These are phyloP conservation scores for Psittacula cyanocephala DNA, from an alignment of 2,113 vertebrate species.

Conservation along the genomic window DNA sequence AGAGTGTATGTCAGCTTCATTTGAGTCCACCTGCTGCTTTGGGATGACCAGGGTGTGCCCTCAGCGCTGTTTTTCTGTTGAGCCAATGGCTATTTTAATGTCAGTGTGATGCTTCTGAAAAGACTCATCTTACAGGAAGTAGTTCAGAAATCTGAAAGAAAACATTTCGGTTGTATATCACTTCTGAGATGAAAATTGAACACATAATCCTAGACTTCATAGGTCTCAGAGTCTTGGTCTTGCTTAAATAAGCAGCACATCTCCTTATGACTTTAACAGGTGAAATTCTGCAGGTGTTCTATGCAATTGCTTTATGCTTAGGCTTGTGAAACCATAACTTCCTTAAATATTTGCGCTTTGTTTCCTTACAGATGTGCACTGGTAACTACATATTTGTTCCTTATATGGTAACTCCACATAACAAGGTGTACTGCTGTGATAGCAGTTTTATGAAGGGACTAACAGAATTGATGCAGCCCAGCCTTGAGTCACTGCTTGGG, in stretches of 20 bases:
- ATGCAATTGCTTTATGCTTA: neutral
- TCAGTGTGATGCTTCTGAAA: neutral
- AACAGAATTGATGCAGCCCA: conserved; percentile 94
- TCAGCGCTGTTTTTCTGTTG: neutral
- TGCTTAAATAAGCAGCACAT: neutral
- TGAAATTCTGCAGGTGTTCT: neutral
- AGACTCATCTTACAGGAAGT: neutral
- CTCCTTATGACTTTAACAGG: neutral
- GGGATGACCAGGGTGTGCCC: neutral
- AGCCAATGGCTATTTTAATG: neutral
- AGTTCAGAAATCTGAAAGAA: neutral
- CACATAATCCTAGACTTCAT: neutral
- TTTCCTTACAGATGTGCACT: conserved; percentile 85
- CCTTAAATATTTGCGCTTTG: neutral
- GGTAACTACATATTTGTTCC: conserved; percentile 96
- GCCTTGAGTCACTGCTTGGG: conserved; percentile 91
- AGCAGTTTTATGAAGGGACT: conserved; percentile 94
- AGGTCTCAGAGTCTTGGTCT: neutral
- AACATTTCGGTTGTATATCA: neutral
- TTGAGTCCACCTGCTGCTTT: neutral
- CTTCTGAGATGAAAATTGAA: neutral
- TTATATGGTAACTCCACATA: conserved; percentile 96
- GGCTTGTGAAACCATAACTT: neutral
- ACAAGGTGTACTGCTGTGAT: conserved; percentile 97
- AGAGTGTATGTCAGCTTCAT: neutral